phyloP scores from a whole-genome alignment of 2,888 invertebrate species.

The Acanthococcus lagerstroemiae region DNA sequence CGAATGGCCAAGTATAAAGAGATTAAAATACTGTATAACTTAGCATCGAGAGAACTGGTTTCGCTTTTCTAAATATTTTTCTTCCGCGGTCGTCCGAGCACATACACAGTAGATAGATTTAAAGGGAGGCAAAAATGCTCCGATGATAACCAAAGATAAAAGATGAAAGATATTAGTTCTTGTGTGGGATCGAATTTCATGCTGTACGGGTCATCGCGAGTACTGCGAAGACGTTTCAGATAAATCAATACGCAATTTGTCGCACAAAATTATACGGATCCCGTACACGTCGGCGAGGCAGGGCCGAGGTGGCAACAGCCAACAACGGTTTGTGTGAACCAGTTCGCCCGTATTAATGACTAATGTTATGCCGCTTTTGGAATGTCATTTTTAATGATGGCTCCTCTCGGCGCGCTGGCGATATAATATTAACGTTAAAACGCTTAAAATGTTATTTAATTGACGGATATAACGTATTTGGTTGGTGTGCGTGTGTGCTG shows the following conservation, averaged over 20 bases:
- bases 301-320: background rate
- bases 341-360: background rate
- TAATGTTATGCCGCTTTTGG: background rate
- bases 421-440: too few relatives aligned
- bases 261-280: background rate
- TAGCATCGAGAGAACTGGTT: background rate
- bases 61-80: background rate
- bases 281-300: too few relatives aligned
- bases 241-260: constrained; percentile 12
- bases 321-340: background rate
- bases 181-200: constrained; percentile 9
- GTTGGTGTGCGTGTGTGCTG: too few relatives aligned
- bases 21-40: too few relatives aligned
- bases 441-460: too few relatives aligned
- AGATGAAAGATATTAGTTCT: constrained; percentile 11
- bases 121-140: background rate
- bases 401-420: too few relatives aligned
- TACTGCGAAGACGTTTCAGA: background rate
- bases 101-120: background rate
- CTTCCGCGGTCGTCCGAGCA: background rate
- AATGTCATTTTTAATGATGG: background rate
- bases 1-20: too few relatives aligned
- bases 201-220: background rate
- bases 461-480: too few relatives aligned
- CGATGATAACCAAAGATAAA: constrained; percentile 6